A percentile compares a stretch with the other conserved stretches of the same genome.
phyloP scores from a whole-genome alignment of 2,888 invertebrate species.

The Netelia fuscicornis region DNA sequence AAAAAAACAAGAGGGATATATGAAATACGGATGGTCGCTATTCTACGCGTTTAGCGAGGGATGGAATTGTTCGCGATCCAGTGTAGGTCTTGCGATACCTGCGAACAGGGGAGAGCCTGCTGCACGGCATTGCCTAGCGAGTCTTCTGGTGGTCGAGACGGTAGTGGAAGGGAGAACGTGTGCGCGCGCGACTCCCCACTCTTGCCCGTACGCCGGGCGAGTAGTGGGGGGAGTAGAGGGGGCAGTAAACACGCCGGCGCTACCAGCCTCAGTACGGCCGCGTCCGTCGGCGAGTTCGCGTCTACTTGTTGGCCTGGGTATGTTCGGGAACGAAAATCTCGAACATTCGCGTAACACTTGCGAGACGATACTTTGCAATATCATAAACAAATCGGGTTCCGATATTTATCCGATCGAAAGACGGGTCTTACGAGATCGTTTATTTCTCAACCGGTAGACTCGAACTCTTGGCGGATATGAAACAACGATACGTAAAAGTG shows the following conservation, averaged over 20 bases:
- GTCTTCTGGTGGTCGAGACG: slow-evolving; percentile 22
- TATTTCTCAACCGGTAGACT: background rate
- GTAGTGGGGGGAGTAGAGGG: slow-evolving; percentile 64
- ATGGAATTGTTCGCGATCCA: background rate
- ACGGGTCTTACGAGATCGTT: background rate
- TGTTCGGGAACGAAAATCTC: slow-evolving; percentile 35
- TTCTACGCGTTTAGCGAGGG: background rate
- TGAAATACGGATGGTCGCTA: background rate
- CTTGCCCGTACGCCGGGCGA: slow-evolving; percentile 1
- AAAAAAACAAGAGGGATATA: background rate
- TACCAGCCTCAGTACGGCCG: slow-evolving; percentile 77
- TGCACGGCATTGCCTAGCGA: slow-evolving; percentile 25
- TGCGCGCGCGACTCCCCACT: slow-evolving; percentile 41
- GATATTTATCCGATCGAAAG: background rate
- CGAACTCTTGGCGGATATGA: background rate
- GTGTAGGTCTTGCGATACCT: background rate
- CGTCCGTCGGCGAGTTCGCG: slow-evolving; percentile 74
- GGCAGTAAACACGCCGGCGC: slow-evolving; percentile 83
- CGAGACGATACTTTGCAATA: background rate
- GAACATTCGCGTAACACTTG: background rate
- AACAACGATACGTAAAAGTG: background rate
- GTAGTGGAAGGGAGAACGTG: slow-evolving; percentile 13
- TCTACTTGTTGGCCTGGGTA: slow-evolving; percentile 58
- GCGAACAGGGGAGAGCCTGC: background rate
- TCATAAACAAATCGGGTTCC: background rate